Evolutionary conservation across 2,888 invertebrate genomes (phyloP).

Genomic region (Pasiphila rectangulata): DNA sequence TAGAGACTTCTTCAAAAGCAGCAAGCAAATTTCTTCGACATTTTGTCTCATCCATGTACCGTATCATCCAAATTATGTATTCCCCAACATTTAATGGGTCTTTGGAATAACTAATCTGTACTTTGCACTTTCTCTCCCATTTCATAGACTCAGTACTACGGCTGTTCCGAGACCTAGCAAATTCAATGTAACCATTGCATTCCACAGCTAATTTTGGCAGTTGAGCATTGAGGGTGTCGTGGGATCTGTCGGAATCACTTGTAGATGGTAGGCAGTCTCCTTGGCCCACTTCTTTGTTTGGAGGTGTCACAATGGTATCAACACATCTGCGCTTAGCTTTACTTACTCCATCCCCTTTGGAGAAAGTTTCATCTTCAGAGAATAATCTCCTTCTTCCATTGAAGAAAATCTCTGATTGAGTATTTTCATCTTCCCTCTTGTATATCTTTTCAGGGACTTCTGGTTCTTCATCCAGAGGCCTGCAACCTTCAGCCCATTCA

Average conservation of each 20-base stretch:
- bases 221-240: conserved; percentile 64
- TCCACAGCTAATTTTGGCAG: conserved; percentile 69
- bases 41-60: conserved; percentile 82
- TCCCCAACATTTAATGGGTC: conserved; percentile 76
- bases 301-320: conserved; percentile 55
- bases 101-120: conserved; percentile 82
- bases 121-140: conserved; percentile 83
- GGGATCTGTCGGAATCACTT: conserved; percentile 62
- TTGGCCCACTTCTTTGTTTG: conserved; percentile 67
- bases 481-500: conserved; percentile 69
- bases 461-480: conserved; percentile 46
- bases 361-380: conserved; percentile 42
- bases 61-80: conserved; percentile 81
- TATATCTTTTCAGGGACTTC: conserved; percentile 40
- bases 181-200: conserved; percentile 72
- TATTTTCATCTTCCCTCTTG: conserved; percentile 36
- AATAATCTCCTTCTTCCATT: conserved; percentile 45
- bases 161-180: conserved; percentile 62
- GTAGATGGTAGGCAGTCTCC: conserved; percentile 75
- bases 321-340: conserved; percentile 53
- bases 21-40: conserved; percentile 81
- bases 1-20: conserved; percentile 70
- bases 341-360: conserved; percentile 57
- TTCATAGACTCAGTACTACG: conserved; percentile 67
- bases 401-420: conserved; percentile 27